Percentiles rank a stretch among this genome's conserved stretches.
Conservation (phyloP, 2,113 vertebrate species). For the Podocnemis expansa region DNA sequence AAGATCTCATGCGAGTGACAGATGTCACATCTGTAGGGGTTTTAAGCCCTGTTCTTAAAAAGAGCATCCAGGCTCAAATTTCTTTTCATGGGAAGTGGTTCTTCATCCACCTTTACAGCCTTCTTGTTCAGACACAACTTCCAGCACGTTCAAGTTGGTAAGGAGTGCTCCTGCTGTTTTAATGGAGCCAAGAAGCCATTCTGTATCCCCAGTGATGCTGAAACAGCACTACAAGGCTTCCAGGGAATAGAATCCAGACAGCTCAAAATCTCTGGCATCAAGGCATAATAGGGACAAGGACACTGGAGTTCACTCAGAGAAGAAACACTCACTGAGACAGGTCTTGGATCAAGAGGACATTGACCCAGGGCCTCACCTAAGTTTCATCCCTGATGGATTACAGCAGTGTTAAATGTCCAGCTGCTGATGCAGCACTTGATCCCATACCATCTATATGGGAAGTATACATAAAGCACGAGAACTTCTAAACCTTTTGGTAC, state of each 20-base stretch:
- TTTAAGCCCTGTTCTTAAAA: background rate
- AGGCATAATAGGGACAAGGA: background rate
- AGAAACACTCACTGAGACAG: too few species aligned
- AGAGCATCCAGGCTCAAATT: background rate
- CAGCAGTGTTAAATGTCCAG: too few species aligned
- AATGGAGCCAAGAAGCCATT: background rate
- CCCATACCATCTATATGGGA: too few species aligned
- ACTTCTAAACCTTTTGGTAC: too few species aligned
- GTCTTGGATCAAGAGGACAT: too few species aligned
- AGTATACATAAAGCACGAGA: too few species aligned
- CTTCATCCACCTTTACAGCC: background rate
- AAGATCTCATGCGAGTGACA: background rate
- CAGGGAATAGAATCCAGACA: background rate
- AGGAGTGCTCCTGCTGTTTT: background rate
- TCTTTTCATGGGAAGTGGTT: background rate
- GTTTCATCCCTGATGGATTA: too few species aligned
- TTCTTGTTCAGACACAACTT: background rate
- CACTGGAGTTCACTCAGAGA: background rate
- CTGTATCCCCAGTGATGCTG: background rate
- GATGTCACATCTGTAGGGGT: background rate
- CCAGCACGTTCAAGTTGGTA: background rate
- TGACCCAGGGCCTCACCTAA: too few species aligned
- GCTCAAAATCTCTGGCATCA: background rate
- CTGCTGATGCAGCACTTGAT: too few species aligned
- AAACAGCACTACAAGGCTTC: background rate